Conservation (phyloP, 2,888 invertebrate genomes). For the Psylliodes chrysocephalus region DNA sequence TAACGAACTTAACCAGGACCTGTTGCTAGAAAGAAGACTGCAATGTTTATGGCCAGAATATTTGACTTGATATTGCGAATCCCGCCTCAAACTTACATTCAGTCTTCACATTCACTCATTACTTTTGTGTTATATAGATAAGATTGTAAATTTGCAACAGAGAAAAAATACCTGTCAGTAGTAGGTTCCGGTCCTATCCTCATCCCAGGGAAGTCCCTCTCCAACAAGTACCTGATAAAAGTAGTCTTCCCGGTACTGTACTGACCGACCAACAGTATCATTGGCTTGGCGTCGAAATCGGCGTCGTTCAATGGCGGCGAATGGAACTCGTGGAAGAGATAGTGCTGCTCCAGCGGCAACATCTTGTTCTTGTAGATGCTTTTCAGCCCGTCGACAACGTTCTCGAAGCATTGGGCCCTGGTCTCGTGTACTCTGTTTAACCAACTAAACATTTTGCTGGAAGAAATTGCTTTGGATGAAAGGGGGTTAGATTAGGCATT, state of each 20-base stretch:
- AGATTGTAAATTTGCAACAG: no score
- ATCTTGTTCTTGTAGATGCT: constrained; percentile 91
- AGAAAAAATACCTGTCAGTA: constrained; percentile 80
- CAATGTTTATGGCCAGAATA: no score
- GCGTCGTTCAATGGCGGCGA: constrained; percentile 94
- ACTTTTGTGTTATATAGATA: no score
- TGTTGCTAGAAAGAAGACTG: no score
- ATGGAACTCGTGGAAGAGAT: constrained; percentile 95
- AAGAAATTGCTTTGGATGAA: constrained; percentile 24
- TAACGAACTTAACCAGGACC: no score
- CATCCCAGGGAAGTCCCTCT: constrained; percentile 96
- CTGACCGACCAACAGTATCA: constrained; percentile 96
- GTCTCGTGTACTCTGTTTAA: constrained; percentile 75
- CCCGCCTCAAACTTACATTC: no score
- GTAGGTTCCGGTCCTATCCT: constrained; percentile 99
- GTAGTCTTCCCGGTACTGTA: constrained; percentile 96
- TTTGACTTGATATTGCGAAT: no score
- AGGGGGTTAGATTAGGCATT: constrained; percentile 29
- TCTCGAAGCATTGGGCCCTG: constrained; percentile 81
- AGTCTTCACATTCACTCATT: no score
- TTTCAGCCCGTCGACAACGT: constrained; percentile 94
- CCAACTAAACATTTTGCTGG: constrained; percentile 85
- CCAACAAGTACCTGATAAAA: constrained; percentile 91
- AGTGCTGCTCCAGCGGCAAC: constrained; percentile 87
- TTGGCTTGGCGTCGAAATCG: constrained; percentile 98